phyloP scores from a whole-genome alignment of 2,113 vertebrate species.

The Chamaetylas fuelleborni region DNA sequence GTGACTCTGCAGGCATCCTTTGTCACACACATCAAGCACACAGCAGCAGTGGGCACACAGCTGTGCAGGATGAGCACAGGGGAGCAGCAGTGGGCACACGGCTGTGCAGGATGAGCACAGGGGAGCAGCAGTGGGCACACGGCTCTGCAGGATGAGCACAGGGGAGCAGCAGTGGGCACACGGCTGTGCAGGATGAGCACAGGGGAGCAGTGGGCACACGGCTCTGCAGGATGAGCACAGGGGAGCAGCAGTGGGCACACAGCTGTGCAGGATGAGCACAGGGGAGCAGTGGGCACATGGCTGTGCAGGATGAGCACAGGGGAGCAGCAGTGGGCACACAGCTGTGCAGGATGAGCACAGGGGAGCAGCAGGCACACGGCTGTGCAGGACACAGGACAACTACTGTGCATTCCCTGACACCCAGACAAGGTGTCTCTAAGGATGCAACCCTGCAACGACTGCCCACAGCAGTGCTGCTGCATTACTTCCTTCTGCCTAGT shows the following conservation, averaged over 20 bases:
- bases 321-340: rapidly evolving
- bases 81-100: no score
- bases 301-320: no score
- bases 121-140: rapidly evolving
- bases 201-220: rapidly evolving
- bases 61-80: background rate
- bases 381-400: background rate
- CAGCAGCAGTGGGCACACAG: rapidly evolving
- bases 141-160: background rate
- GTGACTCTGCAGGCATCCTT: rapidly evolving
- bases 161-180: background rate
- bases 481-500: background rate
- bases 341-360: background rate
- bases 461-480: background rate
- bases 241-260: no score
- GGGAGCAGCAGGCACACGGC: rapidly evolving
- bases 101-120: no score
- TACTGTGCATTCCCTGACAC: rapidly evolving
- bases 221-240: background rate
- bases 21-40: rapidly evolving
- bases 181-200: background rate
- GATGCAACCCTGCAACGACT: background rate
- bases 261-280: no score
- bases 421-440: rapidly evolving
- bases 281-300: no score